These are phyloP conservation scores for Caenorhabditis doughertyi DNA, from an alignment of 2,888 invertebrate genomes.

Conservation along the genomic window DNA sequence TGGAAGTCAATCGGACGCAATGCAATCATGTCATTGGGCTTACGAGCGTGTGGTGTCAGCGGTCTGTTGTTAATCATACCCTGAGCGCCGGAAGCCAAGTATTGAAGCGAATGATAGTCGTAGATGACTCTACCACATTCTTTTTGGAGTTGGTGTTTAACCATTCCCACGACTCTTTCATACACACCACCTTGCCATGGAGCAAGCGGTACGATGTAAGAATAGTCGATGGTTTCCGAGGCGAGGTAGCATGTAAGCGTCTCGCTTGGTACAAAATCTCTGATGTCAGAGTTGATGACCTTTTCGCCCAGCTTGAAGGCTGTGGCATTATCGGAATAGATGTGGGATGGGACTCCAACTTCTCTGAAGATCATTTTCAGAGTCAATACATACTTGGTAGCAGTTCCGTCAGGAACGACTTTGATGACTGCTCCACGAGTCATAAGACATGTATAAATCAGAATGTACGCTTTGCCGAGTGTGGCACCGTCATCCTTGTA, in stretches of 20 bases:
- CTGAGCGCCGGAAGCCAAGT: not conserved
- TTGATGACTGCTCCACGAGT: not conserved
- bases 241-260: not conserved
- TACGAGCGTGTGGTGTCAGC: not conserved
- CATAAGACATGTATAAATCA: not conserved
- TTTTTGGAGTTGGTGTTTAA: conserved; percentile 8
- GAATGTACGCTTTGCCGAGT: not conserved
- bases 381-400: not conserved
- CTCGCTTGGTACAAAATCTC: not conserved
- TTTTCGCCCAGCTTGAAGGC: not conserved
- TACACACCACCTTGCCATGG: conserved; percentile 84
- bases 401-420: not conserved
- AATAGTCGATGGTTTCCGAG: not conserved
- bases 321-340: conserved; percentile 2
- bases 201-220: conserved; percentile 83
- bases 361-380: not conserved
- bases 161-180: conserved; percentile 82
- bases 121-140: not conserved
- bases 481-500: not conserved
- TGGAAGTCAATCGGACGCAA: conserved; percentile 9
- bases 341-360: not conserved
- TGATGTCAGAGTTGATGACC: not conserved
- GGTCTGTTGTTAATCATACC: conserved; percentile 11
- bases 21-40: not conserved
- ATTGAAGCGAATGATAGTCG: not conserved